These are phyloP conservation scores for Drosophila baimaii DNA, from an alignment of 1,140 invertebrate genomes.

Conservation along the genomic window DNA sequence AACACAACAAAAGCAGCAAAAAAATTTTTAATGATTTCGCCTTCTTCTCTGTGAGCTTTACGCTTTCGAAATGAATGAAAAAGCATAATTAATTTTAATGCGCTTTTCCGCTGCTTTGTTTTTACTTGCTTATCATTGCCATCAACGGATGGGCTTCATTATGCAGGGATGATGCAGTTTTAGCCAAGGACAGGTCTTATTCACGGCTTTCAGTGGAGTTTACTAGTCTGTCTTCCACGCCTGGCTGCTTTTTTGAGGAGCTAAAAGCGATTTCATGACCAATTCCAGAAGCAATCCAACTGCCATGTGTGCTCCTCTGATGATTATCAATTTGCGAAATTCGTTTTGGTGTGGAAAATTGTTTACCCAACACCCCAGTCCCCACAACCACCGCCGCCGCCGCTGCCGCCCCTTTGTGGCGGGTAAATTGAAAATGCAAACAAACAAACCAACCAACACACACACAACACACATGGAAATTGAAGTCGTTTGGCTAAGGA, in stretches of 20 bases:
- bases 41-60: slow-evolving; percentile 8
- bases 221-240: background rate
- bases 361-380: slow-evolving; percentile 27
- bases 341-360: slow-evolving; percentile 57
- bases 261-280: background rate
- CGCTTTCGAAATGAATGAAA: slow-evolving; percentile 40
- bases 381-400: background rate
- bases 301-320: slow-evolving; percentile 23
- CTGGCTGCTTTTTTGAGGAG: background rate
- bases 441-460: slow-evolving; percentile 39
- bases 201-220: background rate
- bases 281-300: slow-evolving; percentile 27
- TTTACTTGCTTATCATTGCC: slow-evolving; percentile 34
- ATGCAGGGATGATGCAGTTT: slow-evolving; percentile 29
- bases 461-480: slow-evolving; percentile 65
- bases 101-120: slow-evolving; percentile 55
- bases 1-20: slow-evolving; percentile 31
- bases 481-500: slow-evolving; percentile 56
- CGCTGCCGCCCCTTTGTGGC: slow-evolving; percentile 19
- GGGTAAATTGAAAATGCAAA: slow-evolving; percentile 64
- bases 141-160: slow-evolving; percentile 40
- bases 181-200: slow-evolving; percentile 14
- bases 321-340: slow-evolving; percentile 74
- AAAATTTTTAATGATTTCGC: slow-evolving; percentile 28
- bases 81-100: slow-evolving; percentile 70